These are phyloP conservation scores for Etheostoma cragini DNA, from an alignment of 2,113 vertebrate species.

Conservation along the genomic window DNA sequence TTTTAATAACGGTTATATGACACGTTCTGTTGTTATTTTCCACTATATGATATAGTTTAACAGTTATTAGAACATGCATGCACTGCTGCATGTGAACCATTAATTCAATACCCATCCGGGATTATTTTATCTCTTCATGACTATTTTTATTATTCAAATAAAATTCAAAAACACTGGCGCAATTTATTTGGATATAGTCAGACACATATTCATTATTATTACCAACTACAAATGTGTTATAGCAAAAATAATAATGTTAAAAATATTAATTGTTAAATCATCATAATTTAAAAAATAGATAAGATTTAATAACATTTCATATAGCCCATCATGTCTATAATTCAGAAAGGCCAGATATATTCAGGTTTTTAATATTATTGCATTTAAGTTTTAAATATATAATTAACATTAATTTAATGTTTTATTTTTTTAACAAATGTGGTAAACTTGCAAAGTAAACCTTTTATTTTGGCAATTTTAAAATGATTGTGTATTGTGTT, in stretches of 20 bases:
- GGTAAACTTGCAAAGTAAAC: background rate
- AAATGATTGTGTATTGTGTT: background rate
- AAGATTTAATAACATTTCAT: background rate
- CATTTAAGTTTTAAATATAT: constrained; percentile 1
- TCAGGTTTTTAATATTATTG: background rate
- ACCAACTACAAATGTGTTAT: background rate
- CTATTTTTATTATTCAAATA: background rate
- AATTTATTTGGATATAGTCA: background rate
- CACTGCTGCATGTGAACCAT: background rate
- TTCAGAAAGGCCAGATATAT: background rate
- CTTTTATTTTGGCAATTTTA: background rate
- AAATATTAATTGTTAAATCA: no score
- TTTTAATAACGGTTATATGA: background rate
- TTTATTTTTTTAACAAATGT: background rate
- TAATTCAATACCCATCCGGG: background rate
- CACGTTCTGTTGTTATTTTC: fast-evolving
- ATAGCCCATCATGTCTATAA: background rate
- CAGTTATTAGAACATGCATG: background rate
- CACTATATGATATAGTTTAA: background rate
- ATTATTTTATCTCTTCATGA: background rate
- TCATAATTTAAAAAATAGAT: no score
- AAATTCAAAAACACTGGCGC: background rate
- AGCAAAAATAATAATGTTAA: background rate
- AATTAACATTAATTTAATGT: background rate
- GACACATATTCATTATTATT: background rate